Evolutionary conservation across 1,140 invertebrate species (phyloP).

Genomic region (Vollenhovia emeryi): DNA sequence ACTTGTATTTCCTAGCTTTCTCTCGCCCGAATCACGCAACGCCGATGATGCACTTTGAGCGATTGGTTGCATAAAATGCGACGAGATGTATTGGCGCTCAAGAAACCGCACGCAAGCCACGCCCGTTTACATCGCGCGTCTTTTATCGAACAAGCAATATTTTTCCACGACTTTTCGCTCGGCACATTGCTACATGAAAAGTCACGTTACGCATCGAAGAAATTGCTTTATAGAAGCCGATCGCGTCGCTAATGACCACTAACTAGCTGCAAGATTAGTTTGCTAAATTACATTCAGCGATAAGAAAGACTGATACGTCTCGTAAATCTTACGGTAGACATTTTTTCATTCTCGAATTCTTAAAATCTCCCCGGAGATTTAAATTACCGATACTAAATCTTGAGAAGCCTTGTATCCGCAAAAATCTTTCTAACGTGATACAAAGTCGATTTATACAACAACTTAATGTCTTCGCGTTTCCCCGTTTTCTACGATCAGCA

Average conservation of each 20-base stretch:
- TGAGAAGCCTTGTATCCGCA: background rate
- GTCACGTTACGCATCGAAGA: background rate
- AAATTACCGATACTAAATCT: background rate
- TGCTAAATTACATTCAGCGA: background rate
- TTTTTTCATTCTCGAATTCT: too few relatives aligned
- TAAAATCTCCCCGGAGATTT: background rate
- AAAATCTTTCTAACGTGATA: background rate
- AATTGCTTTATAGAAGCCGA: background rate
- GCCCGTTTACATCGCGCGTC: background rate
- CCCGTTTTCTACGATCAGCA: background rate
- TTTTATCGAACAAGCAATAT: background rate
- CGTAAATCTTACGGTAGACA: too few relatives aligned
- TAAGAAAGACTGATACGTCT: background rate
- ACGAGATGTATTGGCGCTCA: conserved; percentile 48
- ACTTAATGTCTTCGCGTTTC: background rate
- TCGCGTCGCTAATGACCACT: background rate
- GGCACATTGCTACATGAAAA: background rate
- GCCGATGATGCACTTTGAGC: conserved; percentile 60
- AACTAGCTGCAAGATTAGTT: background rate
- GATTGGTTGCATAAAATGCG: conserved; percentile 58
- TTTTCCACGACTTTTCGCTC: background rate
- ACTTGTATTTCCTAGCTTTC: conserved; percentile 69
- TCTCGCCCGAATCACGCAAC: conserved; percentile 63
- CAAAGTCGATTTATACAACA: background rate
- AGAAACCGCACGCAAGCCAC: conserved; percentile 22